Conservation (phyloP, 2,888 invertebrate genomes). For the Drosophila mimetica region DNA sequence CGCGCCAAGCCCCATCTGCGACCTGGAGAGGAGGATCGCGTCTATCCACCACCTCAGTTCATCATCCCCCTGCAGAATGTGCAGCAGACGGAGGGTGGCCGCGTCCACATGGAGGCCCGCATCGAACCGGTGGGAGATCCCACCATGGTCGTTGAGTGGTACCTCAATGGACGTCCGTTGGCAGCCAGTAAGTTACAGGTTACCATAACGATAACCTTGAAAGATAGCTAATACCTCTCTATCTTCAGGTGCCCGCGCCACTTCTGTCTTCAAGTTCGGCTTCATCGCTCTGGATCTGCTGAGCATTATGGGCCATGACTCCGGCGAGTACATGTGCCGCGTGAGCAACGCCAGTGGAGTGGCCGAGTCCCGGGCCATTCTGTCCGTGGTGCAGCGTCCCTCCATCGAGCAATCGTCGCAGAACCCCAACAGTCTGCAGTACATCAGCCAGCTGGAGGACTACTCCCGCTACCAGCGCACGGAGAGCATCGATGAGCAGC, state of each 20-base stretch:
- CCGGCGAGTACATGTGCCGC: conserved; percentile 95
- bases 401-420: conserved; percentile 95
- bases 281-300: conserved; percentile 97
- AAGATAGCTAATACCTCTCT: background rate
- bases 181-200: conserved; percentile 91
- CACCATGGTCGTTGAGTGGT: conserved; percentile 98
- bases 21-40: conserved; percentile 92
- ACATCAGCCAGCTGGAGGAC: conserved; percentile 95
- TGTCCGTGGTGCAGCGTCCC: conserved; percentile 92
- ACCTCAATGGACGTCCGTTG: conserved; percentile 94
- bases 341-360: conserved; percentile 94
- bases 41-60: conserved; percentile 96
- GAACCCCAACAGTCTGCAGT: conserved; percentile 95
- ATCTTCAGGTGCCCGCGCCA: conserved; percentile 94
- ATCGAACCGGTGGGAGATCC: conserved; percentile 99
- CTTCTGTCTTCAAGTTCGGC: conserved; percentile 98
- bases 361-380: conserved; percentile 92
- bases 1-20: conserved; percentile 92
- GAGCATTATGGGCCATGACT: conserved; percentile 93
- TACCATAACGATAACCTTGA: background rate
- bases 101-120: conserved; percentile 98
- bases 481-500: conserved; percentile 92
- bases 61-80: conserved; percentile 94
- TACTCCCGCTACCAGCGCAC: conserved; percentile 94
- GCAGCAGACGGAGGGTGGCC: conserved; percentile 94